These are phyloP conservation scores for Betta splendens DNA, from an alignment of 2,797 vertebrate genomes.

Conservation along the genomic window DNA sequence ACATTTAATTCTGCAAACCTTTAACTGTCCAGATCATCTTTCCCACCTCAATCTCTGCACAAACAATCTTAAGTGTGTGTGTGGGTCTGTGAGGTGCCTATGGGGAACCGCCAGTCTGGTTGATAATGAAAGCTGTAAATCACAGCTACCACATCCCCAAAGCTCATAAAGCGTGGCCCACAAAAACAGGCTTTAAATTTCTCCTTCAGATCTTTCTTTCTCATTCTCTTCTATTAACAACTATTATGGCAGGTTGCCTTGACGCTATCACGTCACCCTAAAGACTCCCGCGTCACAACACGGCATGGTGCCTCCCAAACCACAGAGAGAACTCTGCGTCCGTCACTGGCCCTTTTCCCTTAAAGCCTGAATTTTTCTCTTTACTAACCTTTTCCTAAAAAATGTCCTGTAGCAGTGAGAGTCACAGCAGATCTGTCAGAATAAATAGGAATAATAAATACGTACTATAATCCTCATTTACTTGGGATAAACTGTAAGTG, in stretches of 20 bases:
- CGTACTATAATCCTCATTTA: too few species aligned
- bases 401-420: too few species aligned
- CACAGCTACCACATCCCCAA: conserved; percentile 51
- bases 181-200: conserved; percentile 39
- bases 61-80: conserved; percentile 20
- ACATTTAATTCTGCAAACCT: conserved; percentile 26
- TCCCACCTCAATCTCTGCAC: conserved; percentile 6
- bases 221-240: conserved; percentile 39
- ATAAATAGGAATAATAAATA: too few species aligned
- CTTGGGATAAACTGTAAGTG: too few species aligned
- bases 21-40: conserved; percentile 20
- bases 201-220: conserved; percentile 1
- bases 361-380: too few species aligned
- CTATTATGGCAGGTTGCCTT: conserved; percentile 25
- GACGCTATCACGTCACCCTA: conserved; percentile 13
- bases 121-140: conserved; percentile 78
- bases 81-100: conserved; percentile 26
- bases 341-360: too few species aligned
- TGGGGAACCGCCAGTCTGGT: conserved; percentile 43
- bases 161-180: conserved; percentile 64
- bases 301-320: too few species aligned
- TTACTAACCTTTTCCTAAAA: not conserved
- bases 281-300: conserved; percentile 28
- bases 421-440: too few species aligned
- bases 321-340: too few species aligned